These are phyloP conservation scores for Oryzias dopingdopingensis DNA, from an alignment of 2,797 vertebrate species.

Conservation along the genomic window DNA sequence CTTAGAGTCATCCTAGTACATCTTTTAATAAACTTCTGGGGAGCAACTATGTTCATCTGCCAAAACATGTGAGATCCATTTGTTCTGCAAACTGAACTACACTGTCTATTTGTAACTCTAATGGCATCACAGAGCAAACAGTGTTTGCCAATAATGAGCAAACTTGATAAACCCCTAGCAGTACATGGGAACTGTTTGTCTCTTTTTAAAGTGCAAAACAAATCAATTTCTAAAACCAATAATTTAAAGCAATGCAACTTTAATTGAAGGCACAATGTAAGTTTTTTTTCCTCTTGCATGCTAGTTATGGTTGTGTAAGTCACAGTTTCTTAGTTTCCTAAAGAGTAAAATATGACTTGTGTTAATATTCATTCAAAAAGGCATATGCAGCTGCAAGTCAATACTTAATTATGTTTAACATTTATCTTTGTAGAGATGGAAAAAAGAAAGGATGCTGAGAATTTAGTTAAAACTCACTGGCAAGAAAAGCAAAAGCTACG, in stretches of 20 bases:
- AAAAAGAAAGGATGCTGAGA: neutral
- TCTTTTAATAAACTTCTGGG: neutral
- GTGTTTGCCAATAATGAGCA: neutral
- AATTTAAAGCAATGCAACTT: neutral
- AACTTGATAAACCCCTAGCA: conserved; percentile 1
- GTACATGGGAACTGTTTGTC: neutral
- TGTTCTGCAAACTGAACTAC: conserved; percentile 2
- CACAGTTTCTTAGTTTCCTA: no score
- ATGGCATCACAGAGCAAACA: neutral
- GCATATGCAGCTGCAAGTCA: no score
- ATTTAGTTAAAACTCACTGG: conserved; percentile 3
- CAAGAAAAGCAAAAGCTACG: conserved; percentile 17
- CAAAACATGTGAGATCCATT: neutral
- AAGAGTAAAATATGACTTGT: no score
- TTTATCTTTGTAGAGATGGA: no score
- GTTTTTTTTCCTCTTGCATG: no score
- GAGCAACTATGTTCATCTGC: neutral
- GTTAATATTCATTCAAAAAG: no score
- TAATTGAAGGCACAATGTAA: neutral
- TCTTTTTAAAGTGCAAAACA: neutral
- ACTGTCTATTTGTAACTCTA: conserved; percentile 1
- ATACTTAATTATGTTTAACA: no score
- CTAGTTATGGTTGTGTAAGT: no score
- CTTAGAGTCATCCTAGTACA: no score
- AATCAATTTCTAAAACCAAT: neutral